Evolutionary conservation across 2,888 invertebrate genomes (phyloP).

Genomic region (Lithophane socia): DNA sequence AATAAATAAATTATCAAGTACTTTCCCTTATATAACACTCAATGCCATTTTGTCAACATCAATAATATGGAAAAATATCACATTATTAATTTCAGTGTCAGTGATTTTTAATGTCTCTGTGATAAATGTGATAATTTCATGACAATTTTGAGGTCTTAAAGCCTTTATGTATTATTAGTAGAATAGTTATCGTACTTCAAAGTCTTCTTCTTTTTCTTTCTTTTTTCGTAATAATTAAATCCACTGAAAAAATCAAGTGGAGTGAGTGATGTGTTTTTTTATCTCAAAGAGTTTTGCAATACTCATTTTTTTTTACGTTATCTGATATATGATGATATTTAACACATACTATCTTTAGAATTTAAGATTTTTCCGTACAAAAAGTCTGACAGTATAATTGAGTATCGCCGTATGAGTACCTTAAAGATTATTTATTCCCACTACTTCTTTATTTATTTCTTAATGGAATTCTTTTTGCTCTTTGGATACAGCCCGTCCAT

Average conservation of each 20-base stretch:
- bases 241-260: conserved; percentile 20
- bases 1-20: background rate
- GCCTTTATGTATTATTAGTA: conserved; percentile 15
- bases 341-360: background rate
- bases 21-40: conserved; percentile 9
- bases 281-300: conserved; percentile 2
- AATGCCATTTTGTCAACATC: conserved; percentile 13
- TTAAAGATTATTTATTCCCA: conserved; percentile 4
- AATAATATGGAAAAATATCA: conserved; percentile 28
- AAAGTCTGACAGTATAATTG: conserved; percentile 17
- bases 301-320: conserved; percentile 10
- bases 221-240: conserved; percentile 3
- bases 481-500: conserved; percentile 84
- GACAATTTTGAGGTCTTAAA: background rate
- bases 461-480: conserved; percentile 74
- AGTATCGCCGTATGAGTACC: conserved; percentile 12
- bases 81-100: conserved; percentile 31
- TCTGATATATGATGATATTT: background rate
- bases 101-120: conserved; percentile 4
- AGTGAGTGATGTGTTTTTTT: conserved; percentile 31
- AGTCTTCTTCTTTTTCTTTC: background rate
- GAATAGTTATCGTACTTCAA: background rate
- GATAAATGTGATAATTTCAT: conserved; percentile 11
- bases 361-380: conserved; percentile 4
- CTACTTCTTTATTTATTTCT: conserved; percentile 55